Percentiles rank a stretch among this genome's conserved stretches.
Evolutionary conservation across 2,888 invertebrate genomes (phyloP).

Genomic region (Eupithecia exiguata): DNA sequence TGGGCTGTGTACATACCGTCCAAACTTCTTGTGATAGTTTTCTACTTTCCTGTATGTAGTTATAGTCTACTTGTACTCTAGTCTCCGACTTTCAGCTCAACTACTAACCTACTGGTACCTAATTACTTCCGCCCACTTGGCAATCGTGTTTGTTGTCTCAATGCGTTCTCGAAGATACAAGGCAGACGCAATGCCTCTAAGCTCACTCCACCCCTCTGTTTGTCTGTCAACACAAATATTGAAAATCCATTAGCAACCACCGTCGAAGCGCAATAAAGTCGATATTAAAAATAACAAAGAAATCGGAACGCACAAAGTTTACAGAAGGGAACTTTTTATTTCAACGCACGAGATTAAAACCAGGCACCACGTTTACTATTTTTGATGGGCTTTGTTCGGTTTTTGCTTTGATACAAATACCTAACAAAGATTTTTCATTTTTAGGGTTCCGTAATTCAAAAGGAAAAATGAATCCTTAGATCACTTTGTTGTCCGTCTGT

Average conservation of each 20-base stretch:
- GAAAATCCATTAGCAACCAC: slow-evolving; percentile 80
- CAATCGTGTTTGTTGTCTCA: slow-evolving; percentile 2
- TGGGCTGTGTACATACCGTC: not conserved
- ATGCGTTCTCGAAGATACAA: slow-evolving; percentile 14
- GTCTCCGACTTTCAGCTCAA: not conserved
- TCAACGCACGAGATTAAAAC: slow-evolving; percentile 53
- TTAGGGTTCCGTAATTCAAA: too few species aligned
- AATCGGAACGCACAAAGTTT: slow-evolving; percentile 68
- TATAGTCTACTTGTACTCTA: not conserved
- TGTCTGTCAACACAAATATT: slow-evolving; percentile 81
- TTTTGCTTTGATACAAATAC: not conserved
- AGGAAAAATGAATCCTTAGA: too few species aligned
- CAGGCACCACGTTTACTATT: slow-evolving; percentile 27
- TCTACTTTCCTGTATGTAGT: not conserved
- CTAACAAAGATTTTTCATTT: not conserved
- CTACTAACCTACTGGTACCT: not conserved
- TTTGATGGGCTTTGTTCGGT: slow-evolving; percentile 15
- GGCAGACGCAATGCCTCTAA: slow-evolving; percentile 56
- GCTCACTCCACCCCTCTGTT: slow-evolving; percentile 74
- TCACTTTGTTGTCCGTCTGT: too few species aligned
- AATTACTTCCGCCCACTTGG: slow-evolving; percentile 2
- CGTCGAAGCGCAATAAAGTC: slow-evolving; percentile 72
- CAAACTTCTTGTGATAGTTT: not conserved
- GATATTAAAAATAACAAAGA: slow-evolving; percentile 78
- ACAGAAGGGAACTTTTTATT: slow-evolving; percentile 60